Percentiles rank a stretch among this genome's conserved stretches.
These are phyloP conservation scores for Arenaria interpres DNA, from an alignment of 2,113 vertebrate genomes.

Conservation along the genomic window DNA sequence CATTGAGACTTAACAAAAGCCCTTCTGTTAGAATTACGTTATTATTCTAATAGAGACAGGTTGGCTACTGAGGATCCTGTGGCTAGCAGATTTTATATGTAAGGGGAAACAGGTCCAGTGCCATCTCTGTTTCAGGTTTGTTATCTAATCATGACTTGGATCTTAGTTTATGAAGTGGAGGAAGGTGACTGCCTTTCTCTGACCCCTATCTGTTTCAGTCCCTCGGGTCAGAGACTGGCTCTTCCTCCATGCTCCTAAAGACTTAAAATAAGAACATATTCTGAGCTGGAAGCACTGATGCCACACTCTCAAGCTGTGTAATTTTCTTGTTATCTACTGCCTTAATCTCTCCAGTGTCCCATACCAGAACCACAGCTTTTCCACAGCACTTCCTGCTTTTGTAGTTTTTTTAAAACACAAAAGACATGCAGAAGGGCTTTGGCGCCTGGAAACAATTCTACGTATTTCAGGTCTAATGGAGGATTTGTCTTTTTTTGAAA, in stretches of 20 bases:
- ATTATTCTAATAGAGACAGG: not conserved
- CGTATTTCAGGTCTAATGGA: not conserved
- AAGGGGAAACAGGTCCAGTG: not conserved
- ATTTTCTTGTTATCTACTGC: not conserved
- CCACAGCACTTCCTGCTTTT: not conserved
- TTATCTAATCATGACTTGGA: not conserved
- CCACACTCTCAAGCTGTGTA: not conserved
- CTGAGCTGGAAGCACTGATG: not conserved
- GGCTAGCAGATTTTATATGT: not conserved
- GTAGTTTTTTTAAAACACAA: not conserved
- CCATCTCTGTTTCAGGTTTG: not conserved
- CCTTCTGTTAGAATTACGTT: not conserved
- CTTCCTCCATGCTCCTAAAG: not conserved
- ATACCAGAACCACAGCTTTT: not conserved
- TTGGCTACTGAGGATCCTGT: not conserved
- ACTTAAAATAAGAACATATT: not conserved
- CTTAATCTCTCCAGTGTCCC: not conserved
- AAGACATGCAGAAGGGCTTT: not conserved
- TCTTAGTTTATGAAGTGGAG: not conserved
- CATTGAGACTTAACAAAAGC: not conserved
- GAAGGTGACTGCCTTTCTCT: not conserved
- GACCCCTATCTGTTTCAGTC: not conserved
- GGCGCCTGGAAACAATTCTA: not conserved
- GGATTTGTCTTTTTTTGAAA: not conserved
- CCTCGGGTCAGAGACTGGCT: not conserved